Conservation (phyloP, 2,113 vertebrate species). For the Leucosticte australis region DNA sequence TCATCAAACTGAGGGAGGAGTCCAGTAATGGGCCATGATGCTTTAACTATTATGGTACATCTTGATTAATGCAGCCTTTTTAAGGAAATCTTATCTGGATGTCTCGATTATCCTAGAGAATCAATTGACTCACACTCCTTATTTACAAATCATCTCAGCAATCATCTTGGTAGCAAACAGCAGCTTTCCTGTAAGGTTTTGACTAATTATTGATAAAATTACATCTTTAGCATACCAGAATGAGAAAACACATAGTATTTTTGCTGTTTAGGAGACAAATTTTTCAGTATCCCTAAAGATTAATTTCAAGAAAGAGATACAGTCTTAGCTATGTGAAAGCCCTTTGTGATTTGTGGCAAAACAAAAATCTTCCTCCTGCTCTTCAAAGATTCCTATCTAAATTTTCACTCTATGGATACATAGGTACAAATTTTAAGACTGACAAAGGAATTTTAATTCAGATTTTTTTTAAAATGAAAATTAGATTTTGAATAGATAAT, state of each 20-base stretch:
- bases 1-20: background rate
- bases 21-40: background rate
- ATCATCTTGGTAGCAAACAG: background rate
- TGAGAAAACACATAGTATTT: background rate
- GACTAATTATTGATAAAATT: background rate
- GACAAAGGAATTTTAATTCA: background rate
- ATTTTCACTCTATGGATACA: background rate
- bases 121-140: background rate
- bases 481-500: background rate
- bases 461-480: background rate
- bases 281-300: background rate
- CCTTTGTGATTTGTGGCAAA: background rate
- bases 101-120: background rate
- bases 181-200: background rate
- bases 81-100: background rate
- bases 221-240: background rate
- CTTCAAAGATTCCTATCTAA: background rate
- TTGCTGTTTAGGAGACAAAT: background rate
- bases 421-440: background rate
- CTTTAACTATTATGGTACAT: background rate
- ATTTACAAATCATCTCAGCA: background rate
- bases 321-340: background rate
- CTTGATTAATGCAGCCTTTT: background rate
- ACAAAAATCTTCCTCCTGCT: background rate
- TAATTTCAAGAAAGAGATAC: background rate